A percentile compares a stretch with the other conserved stretches of the same genome.
Conservation (phyloP, 2,113 vertebrate genomes). For the Ploceus nigricollis region DNA sequence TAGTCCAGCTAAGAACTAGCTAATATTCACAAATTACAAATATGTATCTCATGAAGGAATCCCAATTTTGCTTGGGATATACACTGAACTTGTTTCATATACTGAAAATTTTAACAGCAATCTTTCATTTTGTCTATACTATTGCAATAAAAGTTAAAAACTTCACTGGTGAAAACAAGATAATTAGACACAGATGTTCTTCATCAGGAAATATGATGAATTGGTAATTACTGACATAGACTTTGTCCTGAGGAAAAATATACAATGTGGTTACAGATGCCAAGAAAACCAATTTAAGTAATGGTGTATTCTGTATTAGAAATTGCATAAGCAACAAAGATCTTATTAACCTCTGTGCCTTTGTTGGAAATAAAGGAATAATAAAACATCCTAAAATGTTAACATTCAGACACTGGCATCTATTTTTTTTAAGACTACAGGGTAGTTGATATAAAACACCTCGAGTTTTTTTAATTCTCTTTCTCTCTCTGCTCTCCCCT, state of each 20-base stretch:
- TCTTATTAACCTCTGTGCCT: background rate
- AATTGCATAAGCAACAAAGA: background rate
- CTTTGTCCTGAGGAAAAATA: background rate
- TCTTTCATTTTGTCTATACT: background rate
- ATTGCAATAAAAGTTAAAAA: background rate
- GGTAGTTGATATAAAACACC: background rate
- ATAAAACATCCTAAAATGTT: background rate
- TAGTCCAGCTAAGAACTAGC: background rate
- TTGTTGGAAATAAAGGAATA: background rate
- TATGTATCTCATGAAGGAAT: background rate
- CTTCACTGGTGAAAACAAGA: background rate
- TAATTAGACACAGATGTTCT: background rate
- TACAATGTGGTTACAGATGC: background rate
- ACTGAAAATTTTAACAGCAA: background rate
- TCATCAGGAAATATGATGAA: background rate
- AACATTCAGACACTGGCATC: background rate
- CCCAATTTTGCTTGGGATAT: background rate
- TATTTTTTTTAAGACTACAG: background rate
- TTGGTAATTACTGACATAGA: background rate
- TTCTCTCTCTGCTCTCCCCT: background rate
- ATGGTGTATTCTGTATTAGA: background rate
- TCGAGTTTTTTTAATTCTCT: background rate
- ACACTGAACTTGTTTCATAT: background rate
- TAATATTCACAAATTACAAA: background rate
- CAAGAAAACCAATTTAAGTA: background rate